Evolutionary conservation across 1,140 invertebrate species (phyloP).

Genomic region (Lucilia sericata): DNA sequence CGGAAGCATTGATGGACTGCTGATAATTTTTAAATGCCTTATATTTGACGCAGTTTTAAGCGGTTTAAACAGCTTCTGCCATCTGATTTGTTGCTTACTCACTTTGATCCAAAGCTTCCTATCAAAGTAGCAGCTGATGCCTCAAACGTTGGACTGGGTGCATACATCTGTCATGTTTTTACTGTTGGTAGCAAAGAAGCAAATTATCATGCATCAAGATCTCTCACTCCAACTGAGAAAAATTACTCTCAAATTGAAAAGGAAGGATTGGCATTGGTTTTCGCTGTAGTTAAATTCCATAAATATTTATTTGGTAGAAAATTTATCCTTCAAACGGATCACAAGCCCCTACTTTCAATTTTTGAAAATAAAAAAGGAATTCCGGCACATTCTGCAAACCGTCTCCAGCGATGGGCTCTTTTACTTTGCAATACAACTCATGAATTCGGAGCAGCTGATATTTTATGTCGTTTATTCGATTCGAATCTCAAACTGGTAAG

Average conservation of each 20-base stretch:
- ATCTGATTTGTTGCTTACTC: too few species aligned
- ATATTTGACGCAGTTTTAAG: constrained; percentile 3
- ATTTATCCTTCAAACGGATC: neutral
- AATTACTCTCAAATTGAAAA: neutral
- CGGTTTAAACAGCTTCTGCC: too few species aligned
- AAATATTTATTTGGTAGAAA: neutral
- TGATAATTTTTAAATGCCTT: constrained; percentile 19
- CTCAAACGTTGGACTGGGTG: neutral
- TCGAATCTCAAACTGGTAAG: neutral
- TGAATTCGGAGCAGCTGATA: neutral
- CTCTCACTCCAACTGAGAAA: neutral
- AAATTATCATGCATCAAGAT: neutral
- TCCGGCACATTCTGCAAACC: neutral
- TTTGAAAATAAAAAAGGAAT: too few species aligned
- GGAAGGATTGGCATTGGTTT: neutral
- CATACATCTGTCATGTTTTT: neutral
- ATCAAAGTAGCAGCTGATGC: neutral
- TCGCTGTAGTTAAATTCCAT: neutral
- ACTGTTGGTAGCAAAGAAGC: neutral
- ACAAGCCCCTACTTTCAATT: neutral
- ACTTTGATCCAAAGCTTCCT: neutral
- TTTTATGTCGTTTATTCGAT: neutral
- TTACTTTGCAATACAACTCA: neutral
- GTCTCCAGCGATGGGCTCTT: neutral
- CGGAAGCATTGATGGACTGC: neutral